Conservation (phyloP, 2,113 vertebrate species). For the Ceyx cyanopectus region DNA sequence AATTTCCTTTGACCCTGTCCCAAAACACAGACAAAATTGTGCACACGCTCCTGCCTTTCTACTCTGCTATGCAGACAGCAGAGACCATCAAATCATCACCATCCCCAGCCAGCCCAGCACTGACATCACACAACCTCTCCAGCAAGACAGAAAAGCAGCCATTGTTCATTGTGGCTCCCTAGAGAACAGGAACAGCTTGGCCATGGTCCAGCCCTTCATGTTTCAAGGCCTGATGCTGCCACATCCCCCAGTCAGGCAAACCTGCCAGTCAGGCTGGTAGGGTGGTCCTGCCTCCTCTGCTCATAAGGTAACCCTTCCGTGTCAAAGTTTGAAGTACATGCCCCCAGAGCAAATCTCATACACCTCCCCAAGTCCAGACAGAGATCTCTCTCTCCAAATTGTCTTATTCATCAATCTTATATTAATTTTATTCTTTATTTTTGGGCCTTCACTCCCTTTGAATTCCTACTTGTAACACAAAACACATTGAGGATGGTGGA, state of each 20-base stretch:
- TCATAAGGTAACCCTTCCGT: neutral
- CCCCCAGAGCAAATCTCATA: neutral
- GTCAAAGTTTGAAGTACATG: neutral
- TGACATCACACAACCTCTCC: neutral
- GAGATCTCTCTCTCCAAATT: neutral
- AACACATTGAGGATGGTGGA: neutral
- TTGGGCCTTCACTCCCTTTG: neutral
- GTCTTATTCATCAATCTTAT: neutral
- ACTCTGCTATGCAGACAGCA: neutral
- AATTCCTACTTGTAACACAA: neutral
- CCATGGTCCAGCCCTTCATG: neutral
- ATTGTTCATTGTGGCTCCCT: neutral
- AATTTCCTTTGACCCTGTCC: neutral
- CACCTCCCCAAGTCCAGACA: too few relatives aligned
- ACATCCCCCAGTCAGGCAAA: neutral
- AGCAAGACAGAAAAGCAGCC: neutral
- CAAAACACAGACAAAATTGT: neutral
- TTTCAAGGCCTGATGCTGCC: neutral
- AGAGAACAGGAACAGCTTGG: neutral
- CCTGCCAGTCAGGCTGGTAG: neutral
- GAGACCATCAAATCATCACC: neutral
- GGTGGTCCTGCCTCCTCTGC: neutral
- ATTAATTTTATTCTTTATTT: neutral
- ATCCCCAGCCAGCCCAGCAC: neutral
- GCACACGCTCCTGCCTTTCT: neutral